Evolutionary conservation across 2,797 vertebrate species (phyloP).

Genomic region (Acanthurus tractus): DNA sequence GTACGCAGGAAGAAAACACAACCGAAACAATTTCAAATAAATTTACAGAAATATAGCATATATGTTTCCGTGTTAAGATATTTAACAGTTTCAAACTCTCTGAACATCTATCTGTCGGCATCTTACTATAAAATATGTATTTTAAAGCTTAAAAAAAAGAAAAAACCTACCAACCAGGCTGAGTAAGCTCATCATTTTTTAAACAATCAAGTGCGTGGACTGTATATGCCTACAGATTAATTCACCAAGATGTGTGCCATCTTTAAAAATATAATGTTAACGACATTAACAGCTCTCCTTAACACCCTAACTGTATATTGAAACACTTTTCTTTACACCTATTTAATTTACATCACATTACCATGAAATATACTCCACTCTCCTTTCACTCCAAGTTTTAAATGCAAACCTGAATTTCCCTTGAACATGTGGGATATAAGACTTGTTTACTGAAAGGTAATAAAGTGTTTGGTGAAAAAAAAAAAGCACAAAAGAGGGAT

Average conservation of each 20-base stretch:
- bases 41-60: not conserved
- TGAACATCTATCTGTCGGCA: not conserved
- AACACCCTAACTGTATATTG: conserved; percentile 7
- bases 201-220: too few species aligned
- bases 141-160: too few species aligned
- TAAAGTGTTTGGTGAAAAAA: conserved; percentile 30
- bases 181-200: too few species aligned
- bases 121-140: not conserved
- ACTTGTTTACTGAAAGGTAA: conserved; percentile 8
- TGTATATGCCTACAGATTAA: not conserved
- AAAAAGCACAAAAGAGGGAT: conserved; percentile 5
- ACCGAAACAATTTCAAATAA: conserved; percentile 4
- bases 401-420: not conserved
- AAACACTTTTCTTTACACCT: conserved; percentile 2
- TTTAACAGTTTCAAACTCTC: not conserved
- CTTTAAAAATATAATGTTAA: not conserved
- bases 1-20: conserved; percentile 15
- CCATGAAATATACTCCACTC: conserved; percentile 10
- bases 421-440: conserved; percentile 1
- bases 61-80: conserved; percentile 1
- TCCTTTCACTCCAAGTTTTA: not conserved
- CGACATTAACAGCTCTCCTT: not conserved
- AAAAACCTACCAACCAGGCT: too few species aligned
- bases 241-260: conserved; percentile 2
- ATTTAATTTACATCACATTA: conserved; percentile 21